phyloP scores from a whole-genome alignment of 2,113 vertebrate species.

The Macheiramphus alcinus region DNA sequence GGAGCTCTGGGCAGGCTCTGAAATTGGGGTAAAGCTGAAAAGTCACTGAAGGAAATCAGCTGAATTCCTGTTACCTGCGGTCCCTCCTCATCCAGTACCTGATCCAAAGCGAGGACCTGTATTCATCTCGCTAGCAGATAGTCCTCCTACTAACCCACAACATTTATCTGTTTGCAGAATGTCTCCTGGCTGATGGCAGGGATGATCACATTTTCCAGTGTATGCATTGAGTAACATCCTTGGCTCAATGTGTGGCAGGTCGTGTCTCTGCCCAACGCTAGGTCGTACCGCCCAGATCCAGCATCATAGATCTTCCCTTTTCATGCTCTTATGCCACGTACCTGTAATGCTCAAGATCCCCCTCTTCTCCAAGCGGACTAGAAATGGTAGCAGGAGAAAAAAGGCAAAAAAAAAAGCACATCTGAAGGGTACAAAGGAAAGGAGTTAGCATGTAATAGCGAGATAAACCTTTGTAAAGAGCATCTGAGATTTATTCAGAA shows the following conservation, averaged over 20 bases:
- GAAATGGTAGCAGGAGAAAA: not conserved
- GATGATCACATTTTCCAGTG: not conserved
- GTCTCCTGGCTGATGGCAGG: not conserved
- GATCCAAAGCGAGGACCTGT: not conserved
- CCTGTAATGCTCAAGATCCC: not conserved
- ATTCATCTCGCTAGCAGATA: not conserved
- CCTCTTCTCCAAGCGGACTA: not conserved
- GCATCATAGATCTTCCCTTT: not conserved
- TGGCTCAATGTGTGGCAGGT: not conserved
- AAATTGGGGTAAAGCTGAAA: not conserved
- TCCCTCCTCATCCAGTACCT: not conserved
- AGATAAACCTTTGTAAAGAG: not conserved
- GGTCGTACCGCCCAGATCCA: not conserved
- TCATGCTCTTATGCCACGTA: not conserved
- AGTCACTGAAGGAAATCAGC: not conserved
- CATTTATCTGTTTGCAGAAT: not conserved
- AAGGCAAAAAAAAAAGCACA: rapidly evolving
- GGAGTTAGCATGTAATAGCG: not conserved
- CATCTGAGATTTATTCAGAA: not conserved
- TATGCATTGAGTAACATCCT: not conserved
- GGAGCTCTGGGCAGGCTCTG: not conserved
- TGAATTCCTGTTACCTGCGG: not conserved
- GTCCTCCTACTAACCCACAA: not conserved
- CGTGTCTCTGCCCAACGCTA: not conserved
- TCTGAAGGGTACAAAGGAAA: not conserved